Percentiles rank a stretch among this genome's conserved stretches.
Evolutionary conservation across 2,113 vertebrate species (phyloP).

Genomic region (Macaca fascicularis): T2T-MFA8v1.1 NC_088381.1:8451501-8452000

Average conservation of each 20-base stretch:
- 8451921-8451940: neutral
- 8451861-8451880: accelerated
- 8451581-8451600: neutral
- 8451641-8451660: neutral
- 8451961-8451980: neutral
- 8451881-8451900: neutral
- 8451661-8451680: neutral
- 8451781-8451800: neutral
- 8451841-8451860: neutral
- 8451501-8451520: neutral
- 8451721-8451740: neutral
- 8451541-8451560: neutral
- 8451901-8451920: neutral
- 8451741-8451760: neutral
- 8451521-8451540: neutral
- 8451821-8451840: neutral
- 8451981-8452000: too few species aligned
- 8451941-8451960: neutral
- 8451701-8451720: neutral
- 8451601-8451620: neutral
- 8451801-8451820: neutral
- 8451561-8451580: neutral
- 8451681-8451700: neutral
- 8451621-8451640: neutral
- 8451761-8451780: neutral